Percentiles rank a stretch among this genome's conserved stretches.
Evolutionary conservation across 2,797 vertebrate genomes (phyloP).

Genomic region (Pangasius sanitwongsei): DNA sequence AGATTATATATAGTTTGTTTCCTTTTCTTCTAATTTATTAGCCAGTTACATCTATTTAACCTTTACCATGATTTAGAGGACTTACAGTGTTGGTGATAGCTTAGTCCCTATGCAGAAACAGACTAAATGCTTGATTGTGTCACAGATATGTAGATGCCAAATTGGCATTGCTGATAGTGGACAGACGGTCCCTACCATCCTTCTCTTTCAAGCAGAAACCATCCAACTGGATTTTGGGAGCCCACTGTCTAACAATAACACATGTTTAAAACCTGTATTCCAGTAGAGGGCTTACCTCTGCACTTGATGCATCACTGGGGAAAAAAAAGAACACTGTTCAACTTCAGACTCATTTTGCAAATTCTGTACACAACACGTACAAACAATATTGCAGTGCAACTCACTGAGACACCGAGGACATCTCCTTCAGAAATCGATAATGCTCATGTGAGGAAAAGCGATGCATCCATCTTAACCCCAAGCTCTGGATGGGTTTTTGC

Average conservation of each 20-base stretch:
- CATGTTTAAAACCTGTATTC: slow-evolving; percentile 12
- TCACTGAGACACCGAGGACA: slow-evolving; percentile 33
- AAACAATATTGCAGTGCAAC: slow-evolving; percentile 16
- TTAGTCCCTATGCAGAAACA: background rate
- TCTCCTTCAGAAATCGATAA: slow-evolving; percentile 37
- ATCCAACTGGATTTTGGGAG: slow-evolving; percentile 22
- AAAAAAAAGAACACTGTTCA: background rate
- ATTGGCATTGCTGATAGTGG: slow-evolving; percentile 39
- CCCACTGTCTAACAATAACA: slow-evolving; percentile 27
- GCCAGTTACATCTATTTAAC: background rate
- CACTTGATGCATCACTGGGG: background rate
- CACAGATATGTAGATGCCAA: slow-evolving; percentile 22
- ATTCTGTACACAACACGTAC: background rate
- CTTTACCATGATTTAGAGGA: background rate
- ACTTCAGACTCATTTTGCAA: slow-evolving; percentile 4
- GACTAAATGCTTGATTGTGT: slow-evolving; percentile 30
- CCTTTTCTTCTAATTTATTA: background rate
- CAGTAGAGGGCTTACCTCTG: slow-evolving; percentile 8
- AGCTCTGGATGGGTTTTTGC: slow-evolving; percentile 42
- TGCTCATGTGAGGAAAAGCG: slow-evolving; percentile 42
- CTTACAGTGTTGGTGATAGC: background rate
- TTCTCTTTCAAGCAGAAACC: slow-evolving; percentile 31
- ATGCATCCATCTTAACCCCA: slow-evolving; percentile 47
- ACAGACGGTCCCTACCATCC: slow-evolving; percentile 37
- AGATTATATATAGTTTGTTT: background rate